phyloP scores from a whole-genome alignment of 2,797 vertebrate genomes.

The Coreius guichenoti region DNA sequence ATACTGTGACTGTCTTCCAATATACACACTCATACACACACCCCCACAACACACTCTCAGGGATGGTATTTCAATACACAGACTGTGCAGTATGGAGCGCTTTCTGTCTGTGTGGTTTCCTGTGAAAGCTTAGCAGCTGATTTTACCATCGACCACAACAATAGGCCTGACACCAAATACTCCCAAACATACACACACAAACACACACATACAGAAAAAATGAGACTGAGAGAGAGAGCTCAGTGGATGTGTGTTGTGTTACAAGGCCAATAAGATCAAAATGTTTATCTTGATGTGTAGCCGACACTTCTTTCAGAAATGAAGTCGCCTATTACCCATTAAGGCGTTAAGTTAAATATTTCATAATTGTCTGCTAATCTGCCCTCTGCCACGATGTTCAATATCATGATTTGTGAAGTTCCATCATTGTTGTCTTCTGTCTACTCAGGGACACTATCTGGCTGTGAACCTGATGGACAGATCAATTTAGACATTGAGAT shows the following conservation, averaged over 20 bases:
- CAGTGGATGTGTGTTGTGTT: conserved; percentile 3
- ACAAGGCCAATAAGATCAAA: conserved; percentile 1
- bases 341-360: not conserved
- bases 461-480: conserved; percentile 37
- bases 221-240: not conserved
- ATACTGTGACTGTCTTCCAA: conserved; percentile 65
- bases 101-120: conserved; percentile 71
- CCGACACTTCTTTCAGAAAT: not conserved
- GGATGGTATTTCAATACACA: conserved; percentile 66
- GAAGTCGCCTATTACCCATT: not conserved
- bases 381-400: not conserved
- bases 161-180: conserved; percentile 64
- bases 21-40: conserved; percentile 56
- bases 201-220: conserved; percentile 49
- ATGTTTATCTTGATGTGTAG: not conserved
- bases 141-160: conserved; percentile 63
- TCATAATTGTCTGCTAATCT: conserved; percentile 10
- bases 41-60: conserved; percentile 51
- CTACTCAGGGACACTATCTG: conserved; percentile 20
- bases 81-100: conserved; percentile 54
- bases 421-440: conserved; percentile 3
- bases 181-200: conserved; percentile 46
- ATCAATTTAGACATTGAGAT: conserved; percentile 61
- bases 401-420: conserved; percentile 3
- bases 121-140: conserved; percentile 67